A percentile compares a stretch with the other conserved stretches of the same genome.
phyloP scores from a whole-genome alignment of 2,113 vertebrate species.

The Thunnus maccoyii region DNA sequence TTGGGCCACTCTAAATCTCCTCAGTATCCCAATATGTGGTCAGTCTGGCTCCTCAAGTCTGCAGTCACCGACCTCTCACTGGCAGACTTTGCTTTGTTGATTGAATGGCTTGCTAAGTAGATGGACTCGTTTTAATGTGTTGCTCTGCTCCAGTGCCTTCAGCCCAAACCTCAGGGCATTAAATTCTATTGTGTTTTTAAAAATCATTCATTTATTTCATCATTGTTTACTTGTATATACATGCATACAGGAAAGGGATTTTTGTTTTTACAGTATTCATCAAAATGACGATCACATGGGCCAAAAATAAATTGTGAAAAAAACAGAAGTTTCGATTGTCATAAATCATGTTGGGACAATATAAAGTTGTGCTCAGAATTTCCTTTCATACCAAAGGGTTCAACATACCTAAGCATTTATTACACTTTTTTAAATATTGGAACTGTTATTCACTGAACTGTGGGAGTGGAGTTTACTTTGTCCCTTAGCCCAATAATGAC shows the following conservation, averaged over 20 bases:
- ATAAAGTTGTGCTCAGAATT: not conserved
- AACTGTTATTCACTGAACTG: not conserved
- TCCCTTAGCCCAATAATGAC: conserved; percentile 67
- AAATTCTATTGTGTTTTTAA: conserved; percentile 20
- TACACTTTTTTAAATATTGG: not conserved
- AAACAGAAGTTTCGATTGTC: conserved; percentile 2
- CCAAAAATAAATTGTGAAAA: conserved; percentile 13
- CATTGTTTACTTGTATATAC: conserved; percentile 1
- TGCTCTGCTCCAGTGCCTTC: conserved; percentile 40
- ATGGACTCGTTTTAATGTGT: conserved; percentile 66
- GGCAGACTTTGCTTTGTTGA: conserved; percentile 73
- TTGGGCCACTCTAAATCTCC: conserved; percentile 68
- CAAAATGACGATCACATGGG: conserved; percentile 8
- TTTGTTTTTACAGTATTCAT: not conserved
- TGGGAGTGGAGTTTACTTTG: not conserved
- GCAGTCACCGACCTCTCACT: conserved; percentile 70
- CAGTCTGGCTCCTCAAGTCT: conserved; percentile 76
- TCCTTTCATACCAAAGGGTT: not conserved
- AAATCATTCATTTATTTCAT: conserved; percentile 16
- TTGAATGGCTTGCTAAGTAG: conserved; percentile 64
- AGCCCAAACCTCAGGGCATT: conserved; percentile 24
- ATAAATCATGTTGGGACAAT: not conserved
- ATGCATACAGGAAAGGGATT: not conserved
- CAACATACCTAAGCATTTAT: conserved; percentile 3
- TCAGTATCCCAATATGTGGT: conserved; percentile 71